Percentiles rank a stretch among this genome's conserved stretches.
Evolutionary conservation across 2,113 vertebrate genomes (phyloP).

Genomic region (Polyodon spathula): DNA sequence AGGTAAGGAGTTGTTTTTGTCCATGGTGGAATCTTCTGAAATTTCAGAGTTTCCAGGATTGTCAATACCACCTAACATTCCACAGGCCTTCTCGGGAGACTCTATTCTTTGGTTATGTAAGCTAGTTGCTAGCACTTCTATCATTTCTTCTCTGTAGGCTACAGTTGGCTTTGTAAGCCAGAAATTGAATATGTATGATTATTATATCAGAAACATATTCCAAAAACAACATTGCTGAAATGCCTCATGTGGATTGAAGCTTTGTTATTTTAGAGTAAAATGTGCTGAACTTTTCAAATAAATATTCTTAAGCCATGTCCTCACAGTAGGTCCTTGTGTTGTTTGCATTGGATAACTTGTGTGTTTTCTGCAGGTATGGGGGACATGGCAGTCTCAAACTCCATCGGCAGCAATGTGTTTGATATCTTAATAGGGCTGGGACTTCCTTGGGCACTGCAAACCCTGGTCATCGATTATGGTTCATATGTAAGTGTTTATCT

Average conservation of each 20-base stretch:
- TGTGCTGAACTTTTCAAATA: background rate
- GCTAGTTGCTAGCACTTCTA: background rate
- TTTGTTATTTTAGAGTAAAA: too few relatives aligned
- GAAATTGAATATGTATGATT: too few relatives aligned
- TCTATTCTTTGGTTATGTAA: background rate
- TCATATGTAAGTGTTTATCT: conserved; percentile 69
- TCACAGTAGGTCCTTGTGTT: too few relatives aligned
- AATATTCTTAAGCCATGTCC: conserved; percentile 17
- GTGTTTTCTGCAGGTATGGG: conserved; percentile 71
- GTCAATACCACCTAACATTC: background rate
- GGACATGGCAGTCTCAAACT: conserved; percentile 95
- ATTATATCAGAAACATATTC: too few relatives aligned
- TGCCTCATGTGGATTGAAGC: too few relatives aligned
- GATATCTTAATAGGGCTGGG: conserved; percentile 91
- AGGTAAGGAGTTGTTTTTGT: too few relatives aligned
- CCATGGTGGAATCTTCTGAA: too few relatives aligned
- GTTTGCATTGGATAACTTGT: background rate
- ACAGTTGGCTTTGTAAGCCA: background rate
- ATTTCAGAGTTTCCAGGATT: background rate
- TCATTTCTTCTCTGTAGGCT: background rate
- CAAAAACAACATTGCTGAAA: too few relatives aligned
- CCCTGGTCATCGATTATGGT: conserved; percentile 82
- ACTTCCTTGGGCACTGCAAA: conserved; percentile 87
- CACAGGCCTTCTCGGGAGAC: background rate
- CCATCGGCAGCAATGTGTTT: conserved; percentile 94